Conservation (phyloP, 1,140 invertebrate species). For the Bombus haemorrhoidalis region DNA sequence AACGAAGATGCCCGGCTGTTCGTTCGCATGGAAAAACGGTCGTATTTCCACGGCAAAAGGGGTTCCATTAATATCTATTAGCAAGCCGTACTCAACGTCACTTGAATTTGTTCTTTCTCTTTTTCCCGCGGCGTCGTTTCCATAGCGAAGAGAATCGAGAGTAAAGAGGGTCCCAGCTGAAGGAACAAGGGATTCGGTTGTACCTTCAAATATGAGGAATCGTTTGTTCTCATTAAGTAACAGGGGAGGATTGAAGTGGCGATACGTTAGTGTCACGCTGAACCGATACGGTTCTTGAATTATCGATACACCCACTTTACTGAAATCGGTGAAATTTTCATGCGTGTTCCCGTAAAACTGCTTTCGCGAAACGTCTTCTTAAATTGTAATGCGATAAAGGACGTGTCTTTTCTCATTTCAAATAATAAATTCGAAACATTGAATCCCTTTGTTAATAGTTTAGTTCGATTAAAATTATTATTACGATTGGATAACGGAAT, state of each 20-base stretch:
- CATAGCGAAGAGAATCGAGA: conserved; percentile 39
- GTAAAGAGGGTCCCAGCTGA: conserved; percentile 37
- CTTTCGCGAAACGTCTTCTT: not conserved
- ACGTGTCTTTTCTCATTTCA: not conserved
- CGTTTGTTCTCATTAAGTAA: conserved; percentile 68
- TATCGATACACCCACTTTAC: conserved; percentile 30
- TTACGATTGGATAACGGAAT: not conserved
- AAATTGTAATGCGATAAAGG: not conserved
- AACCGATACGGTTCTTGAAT: conserved; percentile 48
- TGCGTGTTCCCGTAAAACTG: not conserved
- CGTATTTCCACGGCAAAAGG: conserved; percentile 62
- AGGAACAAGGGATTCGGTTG: conserved; percentile 31
- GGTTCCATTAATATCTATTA: conserved; percentile 77
- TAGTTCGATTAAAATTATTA: not conserved
- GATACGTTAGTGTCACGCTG: conserved; percentile 22
- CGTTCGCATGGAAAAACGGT: conserved; percentile 51
- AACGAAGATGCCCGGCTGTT: conserved; percentile 38
- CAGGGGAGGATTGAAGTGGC: conserved; percentile 13
- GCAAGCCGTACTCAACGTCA: conserved; percentile 68
- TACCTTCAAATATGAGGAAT: conserved; percentile 64
- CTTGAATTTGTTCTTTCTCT: conserved; percentile 62
- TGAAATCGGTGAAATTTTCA: not conserved
- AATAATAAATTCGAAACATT: not conserved
- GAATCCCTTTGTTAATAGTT: not conserved
- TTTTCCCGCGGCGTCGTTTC: conserved; percentile 37